Evolutionary conservation across 2,888 invertebrate species (phyloP).

Genomic region (Helicoverpa assulta): DNA sequence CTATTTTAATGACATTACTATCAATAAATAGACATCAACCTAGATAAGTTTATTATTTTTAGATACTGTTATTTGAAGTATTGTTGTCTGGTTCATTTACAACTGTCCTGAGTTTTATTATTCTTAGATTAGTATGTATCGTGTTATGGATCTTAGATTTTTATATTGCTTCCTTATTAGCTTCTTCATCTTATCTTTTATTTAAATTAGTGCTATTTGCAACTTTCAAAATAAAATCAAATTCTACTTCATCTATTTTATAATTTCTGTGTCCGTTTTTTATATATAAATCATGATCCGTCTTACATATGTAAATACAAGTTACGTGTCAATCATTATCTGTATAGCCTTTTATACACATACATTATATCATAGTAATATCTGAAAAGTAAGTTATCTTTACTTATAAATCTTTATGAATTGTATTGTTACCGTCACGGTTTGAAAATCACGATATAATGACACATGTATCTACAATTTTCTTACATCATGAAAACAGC

Average conservation of each 20-base stretch:
- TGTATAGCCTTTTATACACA: too few species aligned
- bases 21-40: slow-evolving; percentile 9
- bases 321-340: neutral
- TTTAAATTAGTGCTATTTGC: too few species aligned
- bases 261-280: too few species aligned
- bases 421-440: slow-evolving; percentile 25
- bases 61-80: slow-evolving; percentile 12
- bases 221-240: too few species aligned
- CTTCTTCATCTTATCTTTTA: too few species aligned
- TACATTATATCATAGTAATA: slow-evolving; percentile 2
- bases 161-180: too few species aligned
- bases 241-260: too few species aligned
- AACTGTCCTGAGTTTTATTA: neutral
- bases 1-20: slow-evolving; percentile 21
- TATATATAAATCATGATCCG: too few species aligned
- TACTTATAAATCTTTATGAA: neutral
- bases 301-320: too few species aligned
- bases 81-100: slow-evolving; percentile 11
- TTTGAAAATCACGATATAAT: slow-evolving; percentile 15
- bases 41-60: slow-evolving; percentile 7
- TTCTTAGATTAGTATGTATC: neutral
- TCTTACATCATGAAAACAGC: slow-evolving; percentile 11
- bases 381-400: slow-evolving; percentile 7
- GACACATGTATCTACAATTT: slow-evolving; percentile 21
- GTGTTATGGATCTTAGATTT: neutral